These are phyloP conservation scores for Hydropotes inermis DNA, from an alignment of 2,113 vertebrate genomes.

Conservation along the genomic window DNA sequence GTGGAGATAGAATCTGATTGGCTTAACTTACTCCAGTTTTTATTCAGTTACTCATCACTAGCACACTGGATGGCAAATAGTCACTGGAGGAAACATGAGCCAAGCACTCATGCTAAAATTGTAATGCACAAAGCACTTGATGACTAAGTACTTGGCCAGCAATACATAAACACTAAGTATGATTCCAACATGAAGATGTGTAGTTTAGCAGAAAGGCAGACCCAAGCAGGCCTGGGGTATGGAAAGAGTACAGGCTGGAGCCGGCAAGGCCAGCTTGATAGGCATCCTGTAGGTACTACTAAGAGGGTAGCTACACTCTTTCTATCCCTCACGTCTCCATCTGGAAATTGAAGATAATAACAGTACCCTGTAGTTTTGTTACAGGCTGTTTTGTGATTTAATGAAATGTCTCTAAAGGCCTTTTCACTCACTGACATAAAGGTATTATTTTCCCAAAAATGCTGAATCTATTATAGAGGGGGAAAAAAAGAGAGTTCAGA, in stretches of 20 bases:
- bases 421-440: constrained; percentile 8
- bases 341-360: constrained; percentile 1
- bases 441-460: constrained; percentile 37
- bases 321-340: background rate
- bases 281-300: background rate
- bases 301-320: background rate
- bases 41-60: background rate
- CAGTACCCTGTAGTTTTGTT: background rate
- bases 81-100: background rate
- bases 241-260: rapidly evolving
- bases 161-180: background rate
- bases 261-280: background rate
- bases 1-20: background rate
- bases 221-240: rapidly evolving
- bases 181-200: background rate
- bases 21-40: background rate
- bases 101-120: background rate
- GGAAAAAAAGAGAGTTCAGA: background rate
- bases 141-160: background rate
- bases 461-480: background rate
- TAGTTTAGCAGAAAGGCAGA: too few relatives aligned
- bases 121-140: background rate
- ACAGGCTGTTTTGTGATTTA: background rate
- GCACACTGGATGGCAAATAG: background rate
- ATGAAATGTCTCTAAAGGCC: background rate